Evolutionary conservation across 2,113 vertebrate genomes (phyloP).

Genomic region (Heterocephalus glaber): DNA sequence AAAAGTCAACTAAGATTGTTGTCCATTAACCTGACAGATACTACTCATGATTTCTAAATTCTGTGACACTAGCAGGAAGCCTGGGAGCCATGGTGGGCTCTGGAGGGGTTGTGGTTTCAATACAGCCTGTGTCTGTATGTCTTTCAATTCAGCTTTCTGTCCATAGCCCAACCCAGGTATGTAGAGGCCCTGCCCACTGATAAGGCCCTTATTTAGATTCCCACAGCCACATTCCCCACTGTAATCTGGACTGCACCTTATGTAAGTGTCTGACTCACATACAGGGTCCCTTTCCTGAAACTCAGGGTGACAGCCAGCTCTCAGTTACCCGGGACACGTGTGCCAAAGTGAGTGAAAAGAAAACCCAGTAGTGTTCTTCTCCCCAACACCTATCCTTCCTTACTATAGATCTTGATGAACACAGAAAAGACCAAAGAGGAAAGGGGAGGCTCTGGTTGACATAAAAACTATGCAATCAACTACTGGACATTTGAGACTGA

Average conservation of each 20-base stretch:
- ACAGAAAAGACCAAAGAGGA: neutral
- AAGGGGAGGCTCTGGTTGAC: neutral
- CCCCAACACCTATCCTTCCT: neutral
- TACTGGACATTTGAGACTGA: neutral
- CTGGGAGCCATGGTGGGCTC: neutral
- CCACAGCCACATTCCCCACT: slow-evolving; percentile 57
- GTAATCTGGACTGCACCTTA: slow-evolving; percentile 67
- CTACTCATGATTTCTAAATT: neutral
- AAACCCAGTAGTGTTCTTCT: neutral
- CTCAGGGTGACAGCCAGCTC: slow-evolving; percentile 48
- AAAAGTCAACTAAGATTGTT: neutral
- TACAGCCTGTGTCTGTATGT: neutral
- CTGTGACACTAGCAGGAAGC: neutral
- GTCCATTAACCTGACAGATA: neutral
- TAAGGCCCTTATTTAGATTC: slow-evolving; percentile 71
- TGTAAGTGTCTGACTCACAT: slow-evolving; percentile 69
- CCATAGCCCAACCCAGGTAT: slow-evolving; percentile 46
- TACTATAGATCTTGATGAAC: neutral
- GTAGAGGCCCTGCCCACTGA: slow-evolving; percentile 66
- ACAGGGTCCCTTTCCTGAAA: slow-evolving; percentile 68
- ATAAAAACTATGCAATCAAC: neutral
- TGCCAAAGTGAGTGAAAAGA: neutral
- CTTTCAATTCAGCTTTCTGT: slow-evolving; percentile 51
- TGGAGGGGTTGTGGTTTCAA: neutral
- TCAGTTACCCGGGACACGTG: neutral